These are phyloP conservation scores for Caenorhabditis wallacei DNA, from an alignment of 2,888 invertebrate genomes.

Conservation along the genomic window DNA sequence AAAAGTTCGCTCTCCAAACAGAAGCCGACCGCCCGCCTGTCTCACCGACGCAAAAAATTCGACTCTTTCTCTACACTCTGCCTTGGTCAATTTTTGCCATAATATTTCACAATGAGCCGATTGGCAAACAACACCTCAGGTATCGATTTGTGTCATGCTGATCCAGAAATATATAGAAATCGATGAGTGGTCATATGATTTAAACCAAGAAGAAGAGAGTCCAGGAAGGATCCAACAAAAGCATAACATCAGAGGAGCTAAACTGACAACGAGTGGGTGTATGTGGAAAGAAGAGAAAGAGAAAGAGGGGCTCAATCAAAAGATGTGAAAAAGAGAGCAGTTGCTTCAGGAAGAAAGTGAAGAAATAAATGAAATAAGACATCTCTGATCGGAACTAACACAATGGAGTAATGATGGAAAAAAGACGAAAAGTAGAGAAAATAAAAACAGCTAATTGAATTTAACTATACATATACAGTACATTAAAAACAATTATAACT, in stretches of 20 bases:
- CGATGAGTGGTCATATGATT: constrained; percentile 17
- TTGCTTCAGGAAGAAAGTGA: constrained; percentile 35
- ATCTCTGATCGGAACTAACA: constrained; percentile 50
- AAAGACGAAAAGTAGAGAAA: constrained; percentile 14
- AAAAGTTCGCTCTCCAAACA: constrained; percentile 61
- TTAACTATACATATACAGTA: constrained; percentile 12
- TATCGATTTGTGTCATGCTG: constrained; percentile 51
- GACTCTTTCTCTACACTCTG: constrained; percentile 39
- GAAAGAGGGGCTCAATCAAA: constrained; percentile 57
- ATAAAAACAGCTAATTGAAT: constrained; percentile 34
- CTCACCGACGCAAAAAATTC: constrained; percentile 40
- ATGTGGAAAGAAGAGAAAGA: constrained; percentile 41
- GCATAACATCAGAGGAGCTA: constrained; percentile 18
- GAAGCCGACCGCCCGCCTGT: constrained; percentile 58
- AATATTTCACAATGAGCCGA: constrained; percentile 57
- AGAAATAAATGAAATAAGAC: constrained; percentile 13
- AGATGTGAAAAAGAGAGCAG: constrained; percentile 43
- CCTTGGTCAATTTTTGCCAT: constrained; percentile 54
- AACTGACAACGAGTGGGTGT: constrained; percentile 63
- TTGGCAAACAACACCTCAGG: constrained; percentile 48
- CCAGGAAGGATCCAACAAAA: not conserved
- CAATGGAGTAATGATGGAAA: constrained; percentile 31
- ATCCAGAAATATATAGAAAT: constrained; percentile 43
- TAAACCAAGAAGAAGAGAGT: not conserved
- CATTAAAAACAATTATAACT: not conserved